Evolutionary conservation across 1,140 invertebrate species (phyloP), one percentile per base, ranked within the genome.

Genomic region (Drosophila repleta): DNA sequence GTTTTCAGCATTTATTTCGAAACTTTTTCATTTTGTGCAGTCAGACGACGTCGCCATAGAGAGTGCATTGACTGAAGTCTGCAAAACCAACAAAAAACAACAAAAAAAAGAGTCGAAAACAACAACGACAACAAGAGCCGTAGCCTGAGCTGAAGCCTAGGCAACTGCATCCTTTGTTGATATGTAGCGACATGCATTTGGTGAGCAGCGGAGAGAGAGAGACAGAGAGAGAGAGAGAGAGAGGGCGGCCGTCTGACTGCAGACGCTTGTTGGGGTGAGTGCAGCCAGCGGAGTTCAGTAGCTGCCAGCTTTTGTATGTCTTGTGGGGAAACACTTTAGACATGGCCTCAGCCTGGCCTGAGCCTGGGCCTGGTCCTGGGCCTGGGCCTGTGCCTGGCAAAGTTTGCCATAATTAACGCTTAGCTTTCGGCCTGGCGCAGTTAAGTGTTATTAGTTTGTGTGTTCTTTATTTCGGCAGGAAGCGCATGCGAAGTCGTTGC

Each of bases 11-110:
- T 75, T 79, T 85, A 82, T 79, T 88, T 74, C 60, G 62, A 87
- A 87, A 88, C 79, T 87, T 87, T 87, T 88, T 87, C 82, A 88
- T 87, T 87, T 87, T 87, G 83, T 87, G 79, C 83, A 88, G 83
- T 87, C 83, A 87, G 79, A 88, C 83, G 83, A 74, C 76, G 70
- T 49, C 76, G 76, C 88, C 83, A 83, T 87, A 89, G 83, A 87
- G 82, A 87, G 82, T 87, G 82, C 82, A 87, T 88, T 87, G 82
- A 87, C 82, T 87, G 82, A 87, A 82, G 82, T 76, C 82, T 83
- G 64, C 57, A 58, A 74, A 63, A 58, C 55, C 57, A 60, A 46
- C 66, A 69, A 62, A 69, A 72, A 72, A 72, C 45, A 46, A 72
- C 26, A 62, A 58, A 87, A 80, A 81, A 62, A 58, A 71, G 78